A percentile compares a stretch with the other conserved stretches of the same genome.
Conservation (phyloP, 2,113 vertebrate species). For the Callocephalon fimbriatum region DNA sequence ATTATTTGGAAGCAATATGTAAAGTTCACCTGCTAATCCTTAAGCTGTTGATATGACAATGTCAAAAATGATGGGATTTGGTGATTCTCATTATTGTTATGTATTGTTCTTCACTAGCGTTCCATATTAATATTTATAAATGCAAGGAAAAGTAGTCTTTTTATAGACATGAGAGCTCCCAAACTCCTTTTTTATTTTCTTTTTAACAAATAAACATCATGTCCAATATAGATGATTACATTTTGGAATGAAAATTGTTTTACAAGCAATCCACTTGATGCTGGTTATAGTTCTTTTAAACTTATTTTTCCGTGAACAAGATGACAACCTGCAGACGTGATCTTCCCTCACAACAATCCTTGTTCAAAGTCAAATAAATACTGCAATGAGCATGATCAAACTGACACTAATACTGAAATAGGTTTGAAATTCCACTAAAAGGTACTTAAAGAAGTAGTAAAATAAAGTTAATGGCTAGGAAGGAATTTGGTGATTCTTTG, state of each 20-base stretch:
- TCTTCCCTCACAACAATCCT: neutral
- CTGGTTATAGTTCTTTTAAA: neutral
- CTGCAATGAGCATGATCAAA: neutral
- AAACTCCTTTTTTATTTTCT: slow-evolving; percentile 75
- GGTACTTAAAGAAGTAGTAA: neutral
- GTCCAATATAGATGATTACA: slow-evolving; percentile 83
- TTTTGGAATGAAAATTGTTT: slow-evolving; percentile 78
- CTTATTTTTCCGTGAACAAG: slow-evolving; percentile 2
- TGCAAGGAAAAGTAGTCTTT: slow-evolving; percentile 71
- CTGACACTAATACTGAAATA: neutral
- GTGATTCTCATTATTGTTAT: slow-evolving; percentile 84
- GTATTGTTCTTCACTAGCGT: slow-evolving; percentile 79
- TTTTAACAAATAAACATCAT: slow-evolving; percentile 65
- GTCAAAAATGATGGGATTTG: slow-evolving; percentile 86
- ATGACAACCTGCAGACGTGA: slow-evolving; percentile 23
- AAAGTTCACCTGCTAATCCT: slow-evolving; percentile 86
- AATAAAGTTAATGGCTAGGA: neutral
- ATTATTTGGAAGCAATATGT: slow-evolving; percentile 79
- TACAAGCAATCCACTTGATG: slow-evolving; percentile 65
- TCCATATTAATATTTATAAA: slow-evolving; percentile 86
- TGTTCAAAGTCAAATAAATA: slow-evolving; percentile 30
- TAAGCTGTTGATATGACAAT: slow-evolving; percentile 82
- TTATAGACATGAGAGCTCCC: slow-evolving; percentile 73
- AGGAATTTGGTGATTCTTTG: neutral
- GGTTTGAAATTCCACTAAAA: neutral